Evolutionary conservation across 2,797 vertebrate species (phyloP), one percentile per base, ranked within the genome.

Genomic region (Myotis daubentonii): DNA sequence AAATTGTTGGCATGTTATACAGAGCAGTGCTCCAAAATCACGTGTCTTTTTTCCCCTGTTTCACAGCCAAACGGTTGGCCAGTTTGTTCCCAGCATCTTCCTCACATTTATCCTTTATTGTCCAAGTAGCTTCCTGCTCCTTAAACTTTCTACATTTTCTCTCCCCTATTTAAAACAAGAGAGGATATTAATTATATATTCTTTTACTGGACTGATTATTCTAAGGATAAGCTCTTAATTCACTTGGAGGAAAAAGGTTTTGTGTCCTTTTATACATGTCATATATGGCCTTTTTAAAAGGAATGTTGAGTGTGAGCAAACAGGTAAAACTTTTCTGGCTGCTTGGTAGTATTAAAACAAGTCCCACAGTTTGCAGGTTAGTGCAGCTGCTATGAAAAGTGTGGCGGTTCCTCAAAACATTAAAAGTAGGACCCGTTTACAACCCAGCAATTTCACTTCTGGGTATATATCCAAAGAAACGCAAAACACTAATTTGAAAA

Each of bases 61-160:
- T 85, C 74, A 66, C 55, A 75, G 82, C 25, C 30, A 88, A 55
- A 51, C 15, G 13, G 78, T 7, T 75, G 80, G 41, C 55, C 28
- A n/a, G 22, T 75, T 53, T 89, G 13, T 70, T 93, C 72, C 30
- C 11, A 86, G 30, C 20, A 49, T 83, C 36, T 44, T 89, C 41
- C 25, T 91, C 23, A 11, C 33, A n/a, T 70, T 83, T 74, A 86
- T 25, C 30, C 28, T 85, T 86, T 74, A 13, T 38, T 55, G 55
- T 88, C 60, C 57, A 84, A 66, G 53, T 38, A 44, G 20, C 28
- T 71, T 94, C 30, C 2, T 80, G 57, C 23, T 91, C 53, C 74
- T 90, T 22, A 41, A 74, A 93, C 51, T 57, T 81, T 36, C 79
- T 78, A 19, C n/a, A 86, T 91, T 89, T 92, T 72, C 41, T 79